Base-by-base conservation (phyloP, 2,888 invertebrate genomes). In the Pterostichus madidus region DNA sequence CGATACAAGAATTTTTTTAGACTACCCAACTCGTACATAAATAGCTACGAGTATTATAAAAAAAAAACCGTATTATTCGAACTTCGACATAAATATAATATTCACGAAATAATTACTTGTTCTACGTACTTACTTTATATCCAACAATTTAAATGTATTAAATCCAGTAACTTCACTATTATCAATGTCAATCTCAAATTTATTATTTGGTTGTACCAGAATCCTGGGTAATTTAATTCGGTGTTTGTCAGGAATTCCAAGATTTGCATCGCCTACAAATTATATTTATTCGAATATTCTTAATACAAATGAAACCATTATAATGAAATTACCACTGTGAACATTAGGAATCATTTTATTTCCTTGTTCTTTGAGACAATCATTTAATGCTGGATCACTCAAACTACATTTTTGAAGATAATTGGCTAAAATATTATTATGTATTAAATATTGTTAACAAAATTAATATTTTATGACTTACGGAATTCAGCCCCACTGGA, bases 211-310 rank as follows among this genome's bases (percentile, higher is more conserved):
- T 11, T 31, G 2, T 31, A 61, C 0, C 11, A 61, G 31, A 5
- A 61, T 1, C 31, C 32, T 31, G 7, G 61, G 32, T 4, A 61
- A 0, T 32, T 32, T 61, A 10, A 61, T 0, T 31, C 31, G 61
- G 10, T 32, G 32, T 7, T 31, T 11, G 11, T 4, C 10, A 4
- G 61, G 61, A 10, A 61, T 10, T 10, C 61, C 61, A 5, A 61
- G n/a, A 32, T 61, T 61, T 32, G 5, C 61, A 61, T 61, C 32
- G 5, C 61, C 61, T 61, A 61, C 1, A 61, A 32, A 4, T 52
- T 3, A 24, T 24, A 24, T 24, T 24, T 24, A 24, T 3, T 24
- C 3, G 24, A 24, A 24, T 24, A 24, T 24, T 24, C 24, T 24
- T 24, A 24, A 24, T 24, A 24, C 24, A 24, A 24, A 24, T 24